Evolutionary conservation across 2,113 vertebrate genomes (phyloP).

Genomic region (Micromys minutus): DNA sequence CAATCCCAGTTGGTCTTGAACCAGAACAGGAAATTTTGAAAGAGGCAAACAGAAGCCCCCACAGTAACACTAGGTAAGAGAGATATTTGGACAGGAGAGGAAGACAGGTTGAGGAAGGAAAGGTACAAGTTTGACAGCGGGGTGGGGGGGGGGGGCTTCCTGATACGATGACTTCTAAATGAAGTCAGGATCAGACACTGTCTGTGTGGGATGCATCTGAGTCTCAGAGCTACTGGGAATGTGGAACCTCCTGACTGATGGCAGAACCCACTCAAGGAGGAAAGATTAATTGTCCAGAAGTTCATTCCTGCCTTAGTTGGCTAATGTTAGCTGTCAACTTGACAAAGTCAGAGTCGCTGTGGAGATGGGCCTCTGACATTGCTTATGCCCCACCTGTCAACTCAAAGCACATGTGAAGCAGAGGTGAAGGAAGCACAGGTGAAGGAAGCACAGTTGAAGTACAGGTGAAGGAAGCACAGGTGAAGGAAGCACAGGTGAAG

Average conservation of each 20-base stretch:
- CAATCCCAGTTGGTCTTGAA: neutral
- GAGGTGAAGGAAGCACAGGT: too few relatives aligned
- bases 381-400: neutral
- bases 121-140: neutral
- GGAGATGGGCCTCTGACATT: neutral
- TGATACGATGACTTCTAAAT: neutral
- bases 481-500: too few relatives aligned
- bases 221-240: neutral
- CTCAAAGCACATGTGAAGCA: too few relatives aligned
- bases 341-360: neutral
- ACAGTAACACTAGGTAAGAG: neutral
- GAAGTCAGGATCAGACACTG: neutral
- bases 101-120: neutral
- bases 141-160: neutral
- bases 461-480: too few relatives aligned
- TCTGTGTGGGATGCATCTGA: neutral
- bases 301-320: neutral
- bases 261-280: neutral
- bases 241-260: neutral
- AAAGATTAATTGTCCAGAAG: neutral
- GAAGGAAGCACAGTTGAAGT: too few relatives aligned
- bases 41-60: neutral
- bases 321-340: neutral
- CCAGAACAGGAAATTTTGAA: neutral
- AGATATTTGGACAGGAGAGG: neutral